A percentile compares a stretch with the other conserved stretches of the same genome.
phyloP scores from a whole-genome alignment of 2,113 vertebrate species.

The Hyla sarda region DNA sequence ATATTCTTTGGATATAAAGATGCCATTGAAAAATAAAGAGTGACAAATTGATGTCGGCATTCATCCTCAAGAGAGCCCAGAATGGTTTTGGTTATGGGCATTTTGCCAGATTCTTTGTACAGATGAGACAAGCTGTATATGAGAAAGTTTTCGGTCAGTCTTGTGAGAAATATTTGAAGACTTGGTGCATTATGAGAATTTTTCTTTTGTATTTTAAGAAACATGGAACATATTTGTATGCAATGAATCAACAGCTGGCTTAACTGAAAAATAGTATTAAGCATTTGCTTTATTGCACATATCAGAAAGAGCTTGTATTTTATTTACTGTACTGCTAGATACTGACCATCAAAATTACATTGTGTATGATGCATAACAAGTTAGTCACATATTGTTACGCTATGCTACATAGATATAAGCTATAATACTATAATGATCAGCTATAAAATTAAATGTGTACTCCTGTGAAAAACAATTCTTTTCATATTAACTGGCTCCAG shows the following conservation, averaged over 20 bases:
- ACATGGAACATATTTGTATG: conserved; percentile 7
- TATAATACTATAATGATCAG: no score
- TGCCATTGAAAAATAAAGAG: conserved; percentile 26
- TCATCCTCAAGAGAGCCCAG: conserved; percentile 15
- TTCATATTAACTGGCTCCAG: no score
- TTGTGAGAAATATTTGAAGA: conserved; percentile 45
- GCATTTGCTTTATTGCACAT: background rate
- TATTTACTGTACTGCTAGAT: no score
- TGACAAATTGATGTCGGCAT: conserved; percentile 36
- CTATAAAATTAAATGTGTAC: no score
- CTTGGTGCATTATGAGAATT: conserved; percentile 11
- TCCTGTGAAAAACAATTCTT: no score
- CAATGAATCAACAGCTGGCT: background rate
- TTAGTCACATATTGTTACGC: no score
- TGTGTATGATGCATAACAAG: no score
- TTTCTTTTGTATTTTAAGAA: conserved; percentile 5
- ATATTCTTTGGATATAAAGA: conserved; percentile 35
- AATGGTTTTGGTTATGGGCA: conserved; percentile 27
- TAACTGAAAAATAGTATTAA: background rate
- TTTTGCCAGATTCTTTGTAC: conserved; percentile 23
- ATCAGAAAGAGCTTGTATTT: background rate
- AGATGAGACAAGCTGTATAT: conserved; percentile 44
- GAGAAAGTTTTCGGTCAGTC: conserved; percentile 46
- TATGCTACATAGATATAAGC: no score
- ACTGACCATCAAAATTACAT: no score